Evolutionary conservation across 1,140 invertebrate species (phyloP), one percentile per base, ranked within the genome.

Genomic region (Centruroides vittatus): DNA sequence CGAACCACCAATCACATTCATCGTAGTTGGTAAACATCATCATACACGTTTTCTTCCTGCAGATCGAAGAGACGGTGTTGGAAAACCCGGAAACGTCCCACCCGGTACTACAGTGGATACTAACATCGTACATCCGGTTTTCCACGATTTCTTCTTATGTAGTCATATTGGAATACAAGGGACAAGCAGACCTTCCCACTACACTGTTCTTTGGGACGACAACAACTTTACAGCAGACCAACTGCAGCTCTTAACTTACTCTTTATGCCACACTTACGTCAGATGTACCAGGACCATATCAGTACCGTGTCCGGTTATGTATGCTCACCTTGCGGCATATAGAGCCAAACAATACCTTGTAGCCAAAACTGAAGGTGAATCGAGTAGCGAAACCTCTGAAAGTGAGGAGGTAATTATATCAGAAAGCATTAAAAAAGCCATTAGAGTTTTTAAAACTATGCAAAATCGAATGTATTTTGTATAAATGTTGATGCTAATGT

Each of bases 111-210:
- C 23, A 23, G 23, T 23, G 23, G 23, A 23, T 23, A 23, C 23
- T 23, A 23, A 23, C 23, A 23, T 23, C 2, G 23, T 23, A 23
- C 94, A 64, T 85, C 86, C 57, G 79, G 79, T 60, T 81, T 83
- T 46, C 12, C 3, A n/a, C 82, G 81, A 65, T 79, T 84, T 58
- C 81, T 23, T 23, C 2, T 23, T 23, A 23, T 23, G 23, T 2
- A 23, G 23, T 23, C 23, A 23, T 23, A 23, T 66, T 1, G 23
- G 23, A 0, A 57, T 83, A 58, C 81, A 61, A 64, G 65, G 65
- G 46, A 66, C 65, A 7, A 50, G 35, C n/a, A 46, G 59, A 10
- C 65, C 65, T 8, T 46, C 64, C 10, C 65, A 66, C 36, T 66
- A 66, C 63, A 48, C 49, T 0, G 60, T 66, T 10, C 52, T 66